Base-by-base conservation (phyloP, 2,113 vertebrate genomes). In the Phaetusa simplex region DNA sequence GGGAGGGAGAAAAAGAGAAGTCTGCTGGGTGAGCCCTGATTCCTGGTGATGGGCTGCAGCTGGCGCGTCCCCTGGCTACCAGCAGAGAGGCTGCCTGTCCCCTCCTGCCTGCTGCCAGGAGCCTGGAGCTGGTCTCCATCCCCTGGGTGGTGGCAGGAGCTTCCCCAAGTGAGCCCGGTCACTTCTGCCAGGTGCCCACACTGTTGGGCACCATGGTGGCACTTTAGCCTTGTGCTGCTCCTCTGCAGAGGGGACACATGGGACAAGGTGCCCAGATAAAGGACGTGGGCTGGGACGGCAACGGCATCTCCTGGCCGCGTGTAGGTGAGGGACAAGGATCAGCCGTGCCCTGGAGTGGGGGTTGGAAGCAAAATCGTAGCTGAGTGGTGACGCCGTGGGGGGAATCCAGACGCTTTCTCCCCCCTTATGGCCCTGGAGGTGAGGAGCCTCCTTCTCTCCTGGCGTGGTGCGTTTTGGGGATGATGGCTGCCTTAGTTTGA, bases 191-290 rank as follows among this genome's bases (percentile, higher is more conserved):
- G 7, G 9, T 65, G 26, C 36, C 66, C 2, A 2, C 9, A 2
- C 10, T 3, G 1, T 12, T 0, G 0, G 19, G 30, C 45, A 11
- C 29, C 8, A 11, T 4, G 8, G 53, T 20, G 30, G 14, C 0
- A 1, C 36, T 65, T 77, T n/a, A n/a, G 34, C 65, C 50, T 61
- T 36, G 43, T 3, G 11, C 69, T 78, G 69, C 58, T 32, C 20
- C 59, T 65, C 30, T 67, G 55, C 66, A 12, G 72, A 84, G 53
- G 38, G 45, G 20, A 45, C 49, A 4, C 0, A 0, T 74, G 77
- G 71, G 38, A 74, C 73, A 45, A 32, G 22, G 36, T 71, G 27
- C 34, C 65, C 3, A 5, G 90, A 62, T 76, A 42, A 34, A 49
- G 52, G 21, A 52, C 20, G 34, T 49, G 62, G 43, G 34, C 14